Base-by-base conservation (phyloP, 2,113 vertebrate species). In the Thomomys bottae region DNA sequence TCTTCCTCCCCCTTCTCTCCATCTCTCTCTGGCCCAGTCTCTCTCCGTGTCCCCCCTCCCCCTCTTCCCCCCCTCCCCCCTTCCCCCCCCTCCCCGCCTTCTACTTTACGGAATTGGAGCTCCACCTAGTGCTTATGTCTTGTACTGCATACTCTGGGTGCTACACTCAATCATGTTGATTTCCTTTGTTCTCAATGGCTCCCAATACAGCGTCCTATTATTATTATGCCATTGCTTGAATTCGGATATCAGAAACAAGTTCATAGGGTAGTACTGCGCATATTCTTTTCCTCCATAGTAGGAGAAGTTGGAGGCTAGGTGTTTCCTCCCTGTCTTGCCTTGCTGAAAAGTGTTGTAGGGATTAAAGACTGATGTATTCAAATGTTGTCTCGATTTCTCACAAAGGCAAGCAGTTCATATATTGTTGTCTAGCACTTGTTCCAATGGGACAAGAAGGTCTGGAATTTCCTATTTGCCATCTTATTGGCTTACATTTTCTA, bases 101-200 rank as follows among this genome's bases (percentile, higher is more conserved):
- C 14, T 76, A 87, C 70, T 23, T 38, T 14, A 40, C 40, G 24
- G 54, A 64, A 42, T 77, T 63, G 32, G 72, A 83, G 45, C 40
- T 79, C 67, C 73, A 84, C 68, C 75, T 87, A 32, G 42, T 90
- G 77, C 63, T 32, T 42, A 1, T 28, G 1, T 73, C 21, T 79
- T 36, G 42, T 83, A 91, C 57, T 91, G 32, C 61, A 80, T 49
- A 49, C 1, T 32, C 20, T 77, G 45, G 23, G 61, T 77, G 36
- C 38, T 42, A 66, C 18, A 71, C 45, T 71, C 72, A 36, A 89
- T 66, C 26, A 32, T 61, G 38, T 54, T 76, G 17, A 59, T 54
- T 68, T 63, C 49, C 24, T 86, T 95, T 91, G 71, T 87, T 95
- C 57, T 89, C 73, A 76, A 3, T 68, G 38, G 18, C 28, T 20